phyloP scores from a whole-genome alignment of 2,113 vertebrate species.

The Phalacrocorax brasilianus region DNA sequence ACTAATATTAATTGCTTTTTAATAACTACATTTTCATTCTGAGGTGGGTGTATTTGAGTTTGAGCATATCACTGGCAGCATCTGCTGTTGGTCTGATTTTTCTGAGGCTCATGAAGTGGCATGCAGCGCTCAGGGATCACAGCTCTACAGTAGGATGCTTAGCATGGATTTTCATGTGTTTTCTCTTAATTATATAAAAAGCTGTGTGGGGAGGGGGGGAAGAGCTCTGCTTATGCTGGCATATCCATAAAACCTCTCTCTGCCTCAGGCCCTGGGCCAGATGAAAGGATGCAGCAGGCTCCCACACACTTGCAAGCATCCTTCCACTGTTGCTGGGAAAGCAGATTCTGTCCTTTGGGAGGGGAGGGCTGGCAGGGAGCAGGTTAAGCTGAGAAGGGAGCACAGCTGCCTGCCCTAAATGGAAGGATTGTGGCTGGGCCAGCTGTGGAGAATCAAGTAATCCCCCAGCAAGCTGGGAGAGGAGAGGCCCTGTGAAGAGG shows the following conservation, averaged over 20 bases:
- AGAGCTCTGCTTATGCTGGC: background rate
- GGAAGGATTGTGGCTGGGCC: background rate
- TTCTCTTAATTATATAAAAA: background rate
- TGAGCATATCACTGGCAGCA: background rate
- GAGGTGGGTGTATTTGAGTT: background rate
- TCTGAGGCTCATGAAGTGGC: background rate
- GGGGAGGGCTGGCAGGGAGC: background rate
- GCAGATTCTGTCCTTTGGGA: rapidly evolving
- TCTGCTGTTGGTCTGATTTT: background rate
- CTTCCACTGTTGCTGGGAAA: rapidly evolving
- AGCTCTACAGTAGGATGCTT: background rate
- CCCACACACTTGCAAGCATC: background rate
- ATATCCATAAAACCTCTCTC: background rate
- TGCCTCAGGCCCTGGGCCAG: rapidly evolving
- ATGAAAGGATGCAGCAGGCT: background rate
- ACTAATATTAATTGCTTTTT: background rate
- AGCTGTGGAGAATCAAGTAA: background rate
- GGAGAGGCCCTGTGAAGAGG: background rate
- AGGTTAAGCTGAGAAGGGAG: background rate
- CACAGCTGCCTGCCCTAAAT: background rate
- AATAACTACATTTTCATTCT: background rate
- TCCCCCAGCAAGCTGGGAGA: background rate
- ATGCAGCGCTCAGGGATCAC: rapidly evolving
- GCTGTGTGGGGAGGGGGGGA: rapidly evolving
- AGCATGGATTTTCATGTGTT: background rate